A percentile compares a stretch with the other conserved stretches of the same genome.
phyloP scores from a whole-genome alignment of 2,797 vertebrate genomes.

The Anolis apletophallus region DNA sequence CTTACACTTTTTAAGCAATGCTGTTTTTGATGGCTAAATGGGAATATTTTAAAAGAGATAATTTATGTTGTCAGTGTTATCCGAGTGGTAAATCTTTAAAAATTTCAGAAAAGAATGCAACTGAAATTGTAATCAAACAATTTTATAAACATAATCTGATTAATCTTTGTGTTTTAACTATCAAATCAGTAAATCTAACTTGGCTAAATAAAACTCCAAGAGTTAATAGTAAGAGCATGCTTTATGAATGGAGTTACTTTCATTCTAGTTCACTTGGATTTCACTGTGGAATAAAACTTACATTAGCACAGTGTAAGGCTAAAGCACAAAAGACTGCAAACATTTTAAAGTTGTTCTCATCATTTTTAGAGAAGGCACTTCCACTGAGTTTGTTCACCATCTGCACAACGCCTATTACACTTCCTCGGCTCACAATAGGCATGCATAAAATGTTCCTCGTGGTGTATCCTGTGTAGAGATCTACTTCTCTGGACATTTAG shows the following conservation, averaged over 20 bases:
- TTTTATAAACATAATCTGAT: conserved; percentile 40
- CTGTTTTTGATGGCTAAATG: background rate
- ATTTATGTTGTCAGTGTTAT: background rate
- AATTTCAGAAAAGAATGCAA: conserved; percentile 18
- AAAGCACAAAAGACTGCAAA: conserved; percentile 99
- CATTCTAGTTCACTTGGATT: conserved; percentile 1
- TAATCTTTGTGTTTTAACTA: background rate
- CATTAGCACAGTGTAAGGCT: conserved; percentile 99
- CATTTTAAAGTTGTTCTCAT: conserved; percentile 99
- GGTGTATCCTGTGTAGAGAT: conserved; percentile 98
- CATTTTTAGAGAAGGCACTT: conserved; percentile 99
- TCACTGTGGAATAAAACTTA: conserved; percentile 78
- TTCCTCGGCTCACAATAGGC: conserved; percentile 98
- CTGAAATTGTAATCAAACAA: background rate
- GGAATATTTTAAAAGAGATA: background rate
- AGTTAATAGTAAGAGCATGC: background rate
- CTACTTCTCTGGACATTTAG: conserved; percentile 88
- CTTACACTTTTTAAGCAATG: background rate
- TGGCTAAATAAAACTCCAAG: background rate
- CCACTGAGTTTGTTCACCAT: conserved; percentile 99
- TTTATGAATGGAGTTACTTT: conserved; percentile 25
- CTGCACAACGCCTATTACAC: conserved; percentile 97
- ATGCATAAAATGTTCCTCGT: conserved; percentile 98
- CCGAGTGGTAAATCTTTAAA: conserved; percentile 1
- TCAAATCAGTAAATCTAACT: background rate